A percentile compares a stretch with the other conserved stretches of the same genome.
These are phyloP conservation scores for Synanthedon myopaeformis DNA, from an alignment of 2,888 invertebrate genomes.

Conservation along the genomic window DNA sequence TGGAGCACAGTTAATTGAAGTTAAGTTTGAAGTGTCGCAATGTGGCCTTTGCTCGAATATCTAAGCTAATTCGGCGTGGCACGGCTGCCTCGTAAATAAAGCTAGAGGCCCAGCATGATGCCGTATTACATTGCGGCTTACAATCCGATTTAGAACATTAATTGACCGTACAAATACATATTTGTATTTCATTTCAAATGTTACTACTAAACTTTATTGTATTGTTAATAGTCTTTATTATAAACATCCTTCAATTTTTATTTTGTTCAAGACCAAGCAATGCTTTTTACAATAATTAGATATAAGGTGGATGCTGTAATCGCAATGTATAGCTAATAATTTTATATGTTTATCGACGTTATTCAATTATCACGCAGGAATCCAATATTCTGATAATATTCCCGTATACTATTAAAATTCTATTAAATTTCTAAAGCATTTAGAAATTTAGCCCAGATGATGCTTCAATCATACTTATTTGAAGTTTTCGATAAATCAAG, in stretches of 20 bases:
- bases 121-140: slow-evolving; percentile 33
- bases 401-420: too few species aligned
- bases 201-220: background rate
- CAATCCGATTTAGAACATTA: slow-evolving; percentile 24
- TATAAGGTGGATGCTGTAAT: too few species aligned
- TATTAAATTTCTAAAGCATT: too few species aligned
- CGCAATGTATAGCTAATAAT: too few species aligned
- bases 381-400: too few species aligned
- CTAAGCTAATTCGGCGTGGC: slow-evolving; percentile 34
- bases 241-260: background rate
- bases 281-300: too few species aligned
- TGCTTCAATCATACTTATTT: too few species aligned
- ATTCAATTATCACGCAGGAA: too few species aligned
- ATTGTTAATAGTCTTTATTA: background rate
- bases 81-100: slow-evolving; percentile 30
- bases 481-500: too few species aligned
- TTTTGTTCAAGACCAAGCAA: background rate
- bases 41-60: slow-evolving; percentile 1
- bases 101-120: slow-evolving; percentile 42
- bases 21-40: slow-evolving; percentile 9
- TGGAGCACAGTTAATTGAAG: slow-evolving; percentile 12
- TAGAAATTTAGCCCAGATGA: too few species aligned
- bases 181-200: slow-evolving; percentile 22
- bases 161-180: slow-evolving; percentile 36
- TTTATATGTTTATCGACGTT: too few species aligned